Percentiles rank a stretch among this genome's conserved stretches.
phyloP scores from a whole-genome alignment of 1,140 invertebrate species.

The Campoletis sonorensis region DNA sequence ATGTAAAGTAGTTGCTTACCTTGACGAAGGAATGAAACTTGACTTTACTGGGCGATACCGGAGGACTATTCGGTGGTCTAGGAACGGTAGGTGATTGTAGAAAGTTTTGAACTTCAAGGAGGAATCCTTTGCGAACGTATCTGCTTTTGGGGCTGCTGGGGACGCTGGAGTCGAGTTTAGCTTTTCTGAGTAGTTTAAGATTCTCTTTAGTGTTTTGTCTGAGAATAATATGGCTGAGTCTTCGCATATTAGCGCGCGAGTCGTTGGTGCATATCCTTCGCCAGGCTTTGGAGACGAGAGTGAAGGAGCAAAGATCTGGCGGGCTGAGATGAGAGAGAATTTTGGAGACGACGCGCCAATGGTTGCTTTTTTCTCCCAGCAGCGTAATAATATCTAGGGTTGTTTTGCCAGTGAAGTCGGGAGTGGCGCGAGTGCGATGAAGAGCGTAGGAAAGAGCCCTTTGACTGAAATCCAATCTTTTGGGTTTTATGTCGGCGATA shows the following conservation, averaged over 20 bases:
- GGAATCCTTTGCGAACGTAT: constrained; percentile 65
- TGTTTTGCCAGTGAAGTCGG: constrained; percentile 62
- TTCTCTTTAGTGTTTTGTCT: constrained; percentile 73
- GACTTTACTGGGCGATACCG: constrained; percentile 74
- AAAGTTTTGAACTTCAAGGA: constrained; percentile 70
- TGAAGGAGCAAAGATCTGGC: constrained; percentile 69
- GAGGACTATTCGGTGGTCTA: constrained; percentile 66
- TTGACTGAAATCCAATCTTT: constrained; percentile 67
- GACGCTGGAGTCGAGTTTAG: constrained; percentile 60
- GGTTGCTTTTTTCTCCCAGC: constrained; percentile 70
- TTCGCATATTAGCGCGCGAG: constrained; percentile 62
- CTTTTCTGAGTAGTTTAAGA: constrained; percentile 61
- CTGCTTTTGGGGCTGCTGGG: constrained; percentile 63
- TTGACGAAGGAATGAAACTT: constrained; percentile 75
- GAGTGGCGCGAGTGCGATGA: constrained; percentile 54
- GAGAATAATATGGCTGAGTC: constrained; percentile 62
- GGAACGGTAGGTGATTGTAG: constrained; percentile 55
- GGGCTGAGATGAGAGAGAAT: constrained; percentile 66
- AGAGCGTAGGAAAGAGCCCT: constrained; percentile 44
- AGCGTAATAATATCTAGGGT: constrained; percentile 66
- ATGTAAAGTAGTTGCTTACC: constrained; percentile 60
- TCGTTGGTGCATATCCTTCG: constrained; percentile 65
- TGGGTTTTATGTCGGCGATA: constrained; percentile 64
- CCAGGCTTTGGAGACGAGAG: constrained; percentile 71
- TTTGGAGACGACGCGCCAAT: constrained; percentile 66